Base-by-base conservation (phyloP, 1,140 invertebrate genomes). In the Triops longicaudatus region DNA sequence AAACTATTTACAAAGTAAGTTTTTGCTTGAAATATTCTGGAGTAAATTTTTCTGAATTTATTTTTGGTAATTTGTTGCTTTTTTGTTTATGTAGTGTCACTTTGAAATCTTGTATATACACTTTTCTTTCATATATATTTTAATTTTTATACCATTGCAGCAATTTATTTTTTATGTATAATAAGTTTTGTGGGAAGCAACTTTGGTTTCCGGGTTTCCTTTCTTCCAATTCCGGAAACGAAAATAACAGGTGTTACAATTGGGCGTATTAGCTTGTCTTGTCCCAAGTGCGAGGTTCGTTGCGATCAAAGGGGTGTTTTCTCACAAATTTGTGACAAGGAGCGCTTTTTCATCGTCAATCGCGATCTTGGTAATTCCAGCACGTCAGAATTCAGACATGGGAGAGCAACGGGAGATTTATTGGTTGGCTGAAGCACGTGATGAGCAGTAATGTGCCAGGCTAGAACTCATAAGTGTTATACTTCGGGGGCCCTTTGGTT, bases 321-420 rank as follows among this genome's bases (percentile, higher is more conserved):
- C 50, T 63, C 31, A 9, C n/a, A 63, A 63, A 63, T 63, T 63
- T 63, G n/a, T 63, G 50, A 63, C 50, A 63, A 63, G 50, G 0
- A 0, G 31, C 50, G 7, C 50, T 63, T 63, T 63, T 63, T 63
- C 50, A 22, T 10, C 50, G 50, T 63, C 50, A 63, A n/a, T 63
- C 17, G 6, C 31, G 14, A 14, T 6, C 50, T 63, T 63, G 50
- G 50, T 63, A 63, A 63, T 63, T 63, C 50, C 50, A n/a, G 14
- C 50, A 63, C 50, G 50, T 63, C n/a, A 63, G 50, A 63, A 63
- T n/a, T 63, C 50, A 63, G 50, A 63, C 50, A n/a, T 63, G n/a
- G 22, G 50, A 63, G 50, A 63, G 50, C 50, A 22, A 14, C 17
- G 50, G 50, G 22, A 63, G 50, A 63, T 63, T 63, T 63, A 63